Evolutionary conservation across 1,140 invertebrate genomes (phyloP).

Genomic region (Batillaria attramentaria): DNA sequence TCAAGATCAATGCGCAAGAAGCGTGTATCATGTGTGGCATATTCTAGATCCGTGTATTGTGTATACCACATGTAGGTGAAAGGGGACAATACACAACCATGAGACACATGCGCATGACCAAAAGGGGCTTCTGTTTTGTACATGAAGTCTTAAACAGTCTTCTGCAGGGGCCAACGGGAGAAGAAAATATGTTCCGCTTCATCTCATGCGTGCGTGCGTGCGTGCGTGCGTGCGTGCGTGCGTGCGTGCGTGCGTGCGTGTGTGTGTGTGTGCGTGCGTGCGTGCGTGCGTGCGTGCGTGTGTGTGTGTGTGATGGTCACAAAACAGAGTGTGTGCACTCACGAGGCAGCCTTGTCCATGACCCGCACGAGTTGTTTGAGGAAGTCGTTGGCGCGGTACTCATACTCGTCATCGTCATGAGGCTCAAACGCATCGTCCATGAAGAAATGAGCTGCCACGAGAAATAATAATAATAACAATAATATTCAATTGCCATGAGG

Average conservation of each 20-base stretch:
- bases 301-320: background rate
- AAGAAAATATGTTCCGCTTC: background rate
- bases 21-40: no score
- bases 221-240: conserved; percentile 5
- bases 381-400: conserved; percentile 95
- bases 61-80: background rate
- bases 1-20: no score
- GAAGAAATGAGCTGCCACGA: conserved; percentile 92
- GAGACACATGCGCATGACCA: background rate
- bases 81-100: background rate
- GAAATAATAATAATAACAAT: background rate
- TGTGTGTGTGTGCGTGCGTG: background rate
- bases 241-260: background rate
- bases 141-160: background rate
- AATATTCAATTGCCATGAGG: background rate
- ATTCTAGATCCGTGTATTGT: no score
- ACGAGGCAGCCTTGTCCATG: conserved; percentile 93
- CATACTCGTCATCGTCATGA: conserved; percentile 86
- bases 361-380: conserved; percentile 93
- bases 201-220: conserved; percentile 11
- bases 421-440: conserved; percentile 99
- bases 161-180: background rate
- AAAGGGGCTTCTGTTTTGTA: no score
- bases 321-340: conserved; percentile 14
- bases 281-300: conserved; percentile 1